Evolutionary conservation across 35 echinoderm and acorn worm species (phyloP).

Genomic region (Heliocidaris erythrogramma): DNA sequence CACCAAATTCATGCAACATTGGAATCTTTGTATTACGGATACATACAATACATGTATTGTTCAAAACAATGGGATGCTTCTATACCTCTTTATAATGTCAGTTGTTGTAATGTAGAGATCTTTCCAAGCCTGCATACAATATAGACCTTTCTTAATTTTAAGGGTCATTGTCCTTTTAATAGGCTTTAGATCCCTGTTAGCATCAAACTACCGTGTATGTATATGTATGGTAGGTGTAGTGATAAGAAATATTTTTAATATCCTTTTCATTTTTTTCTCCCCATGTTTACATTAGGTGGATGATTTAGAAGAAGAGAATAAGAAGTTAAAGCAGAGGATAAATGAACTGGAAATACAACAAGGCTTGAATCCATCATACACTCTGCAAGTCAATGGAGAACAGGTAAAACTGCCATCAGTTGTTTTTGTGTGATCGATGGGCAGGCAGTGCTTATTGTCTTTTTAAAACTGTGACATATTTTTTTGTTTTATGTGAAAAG

Average conservation of each 20-base stretch:
- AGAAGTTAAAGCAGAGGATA: constrained; percentile 63
- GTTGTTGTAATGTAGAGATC: no score
- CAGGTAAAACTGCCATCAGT: not conserved
- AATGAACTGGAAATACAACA: constrained; percentile 68
- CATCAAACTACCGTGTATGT: not conserved
- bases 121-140: no score
- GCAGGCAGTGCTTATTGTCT: no score
- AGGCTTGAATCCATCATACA: constrained; percentile 49
- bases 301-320: constrained; percentile 77
- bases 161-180: not conserved
- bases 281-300: constrained; percentile 54
- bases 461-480: no score
- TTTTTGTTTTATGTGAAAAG: no score
- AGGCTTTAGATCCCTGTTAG: not conserved
- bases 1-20: no score
- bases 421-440: no score
- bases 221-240: not conserved
- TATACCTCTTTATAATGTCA: no score
- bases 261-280: not conserved
- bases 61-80: no score
- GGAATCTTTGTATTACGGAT: no score
- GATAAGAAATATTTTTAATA: not conserved
- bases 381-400: constrained; percentile 3
- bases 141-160: not conserved
- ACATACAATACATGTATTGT: no score